Evolutionary conservation across 1,140 invertebrate species (phyloP), one percentile per base, ranked within the genome.

Genomic region (Eriocheir sinensis): DNA sequence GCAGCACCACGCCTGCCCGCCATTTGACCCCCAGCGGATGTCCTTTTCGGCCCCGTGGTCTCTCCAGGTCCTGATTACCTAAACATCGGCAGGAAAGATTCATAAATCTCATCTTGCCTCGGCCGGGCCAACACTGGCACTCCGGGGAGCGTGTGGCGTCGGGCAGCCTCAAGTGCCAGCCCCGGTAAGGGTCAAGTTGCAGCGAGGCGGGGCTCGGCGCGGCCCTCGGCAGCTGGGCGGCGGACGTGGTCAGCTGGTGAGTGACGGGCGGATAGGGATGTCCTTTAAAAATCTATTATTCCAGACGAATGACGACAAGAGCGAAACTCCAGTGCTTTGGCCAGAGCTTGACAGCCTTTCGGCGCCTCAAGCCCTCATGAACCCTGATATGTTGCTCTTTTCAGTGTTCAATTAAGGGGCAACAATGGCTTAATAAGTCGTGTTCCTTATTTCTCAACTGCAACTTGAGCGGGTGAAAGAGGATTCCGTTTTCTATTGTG

Each of bases 321-420:
- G 81, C 53, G 94, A 91, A 88, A 94, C 34, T 91, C 90, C 94
- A 27, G 40, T 48, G 15, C 27, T 27, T 4, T 21, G 89, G 32
- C 32, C 48, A 53, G 30, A 17, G 44, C 44, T 17, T 36, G 81
- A 40, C 41, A 34, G 27, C 89, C 89, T 86, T 88, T 21, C 53
- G n/a, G 81, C 17, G 17, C 89, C 72, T 4, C 83, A 80, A 8
- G 86, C 94, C 94, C 94, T 86, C 94, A 94, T 94, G 94, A 94
- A 94, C 94, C 91, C 72, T 91, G 94, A 94, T 94, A 94, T 94
- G 94, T 94, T 94, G 94, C 94, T 94, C 94, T 94, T 94, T 94
- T 94, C 94, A 94, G 94, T 53, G 80, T 91, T 94, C 94, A 94
- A 94, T 94, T 94, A 94, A 91, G 94, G 89, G 48, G 89, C 94